These are phyloP conservation scores for Microcebus lehilahytsara DNA, from an alignment of 2,113 vertebrate species.

Conservation along the genomic window DNA sequence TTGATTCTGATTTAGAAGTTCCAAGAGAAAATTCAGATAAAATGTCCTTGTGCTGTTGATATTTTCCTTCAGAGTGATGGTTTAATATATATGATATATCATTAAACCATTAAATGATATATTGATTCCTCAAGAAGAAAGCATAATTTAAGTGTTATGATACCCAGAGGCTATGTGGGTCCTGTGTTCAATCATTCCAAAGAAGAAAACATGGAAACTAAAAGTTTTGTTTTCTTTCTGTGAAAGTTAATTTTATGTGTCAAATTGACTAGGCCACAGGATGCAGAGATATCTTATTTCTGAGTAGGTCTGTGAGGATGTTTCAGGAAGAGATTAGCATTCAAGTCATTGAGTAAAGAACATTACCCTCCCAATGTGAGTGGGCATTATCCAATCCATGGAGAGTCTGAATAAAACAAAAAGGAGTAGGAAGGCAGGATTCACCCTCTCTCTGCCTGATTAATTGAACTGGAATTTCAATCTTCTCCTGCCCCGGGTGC, in stretches of 20 bases:
- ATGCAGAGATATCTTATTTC: not conserved
- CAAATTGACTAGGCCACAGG: not conserved
- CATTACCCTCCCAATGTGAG: not conserved
- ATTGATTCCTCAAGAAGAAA: not conserved
- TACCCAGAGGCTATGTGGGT: not conserved
- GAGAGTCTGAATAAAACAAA: not conserved
- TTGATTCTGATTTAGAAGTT: not conserved
- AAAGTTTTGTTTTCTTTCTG: not conserved
- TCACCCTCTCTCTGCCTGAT: not conserved
- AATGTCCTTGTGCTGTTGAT: not conserved
- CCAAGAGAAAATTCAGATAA: slow-evolving; percentile 13
- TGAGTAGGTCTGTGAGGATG: not conserved
- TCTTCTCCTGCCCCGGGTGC: not conserved
- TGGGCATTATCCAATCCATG: not conserved
- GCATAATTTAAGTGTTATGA: not conserved
- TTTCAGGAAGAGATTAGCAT: not conserved
- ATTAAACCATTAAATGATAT: slow-evolving; percentile 8
- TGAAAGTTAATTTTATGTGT: not conserved
- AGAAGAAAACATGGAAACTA: not conserved
- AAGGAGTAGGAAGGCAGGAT: not conserved
- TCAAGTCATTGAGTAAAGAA: not conserved
- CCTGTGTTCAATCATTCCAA: not conserved
- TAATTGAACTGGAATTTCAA: not conserved
- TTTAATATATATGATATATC: not conserved
- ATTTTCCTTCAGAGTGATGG: not conserved